Evolutionary conservation across 2,797 vertebrate species (phyloP).

Genomic region (Sciurus carolinensis): DNA sequence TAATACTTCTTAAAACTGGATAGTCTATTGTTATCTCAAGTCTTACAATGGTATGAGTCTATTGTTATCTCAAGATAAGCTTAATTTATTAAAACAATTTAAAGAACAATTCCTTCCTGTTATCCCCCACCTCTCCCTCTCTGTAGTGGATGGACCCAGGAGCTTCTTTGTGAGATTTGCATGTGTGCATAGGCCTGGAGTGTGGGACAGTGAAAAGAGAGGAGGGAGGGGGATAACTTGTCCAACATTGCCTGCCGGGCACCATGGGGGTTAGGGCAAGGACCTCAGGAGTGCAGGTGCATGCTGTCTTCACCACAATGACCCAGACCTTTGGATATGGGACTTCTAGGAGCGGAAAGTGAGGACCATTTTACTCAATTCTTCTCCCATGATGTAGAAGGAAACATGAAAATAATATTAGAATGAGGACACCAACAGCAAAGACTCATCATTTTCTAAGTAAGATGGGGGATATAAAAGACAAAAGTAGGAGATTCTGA

Average conservation of each 20-base stretch:
- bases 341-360: not conserved
- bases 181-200: not conserved
- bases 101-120: not conserved
- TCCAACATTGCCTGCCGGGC: not conserved
- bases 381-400: not conserved
- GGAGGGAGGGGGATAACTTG: not conserved
- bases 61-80: not conserved
- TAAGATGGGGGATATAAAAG: not conserved
- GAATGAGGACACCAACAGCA: not conserved
- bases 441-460: not conserved
- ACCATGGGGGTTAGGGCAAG: not conserved
- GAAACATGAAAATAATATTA: not conserved
- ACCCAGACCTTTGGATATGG: not conserved
- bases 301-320: not conserved
- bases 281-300: not conserved
- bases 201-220: not conserved
- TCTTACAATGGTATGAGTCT: not conserved
- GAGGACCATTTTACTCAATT: not conserved
- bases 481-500: not conserved
- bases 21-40: not conserved
- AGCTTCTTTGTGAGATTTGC: not conserved
- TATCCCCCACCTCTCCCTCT: not conserved
- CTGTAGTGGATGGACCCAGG: not conserved
- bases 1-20: conserved; percentile 16
- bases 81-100: conserved; percentile 12